Conservation (phyloP, 2,113 vertebrate species). For the Dipodomys ordii region DNA sequence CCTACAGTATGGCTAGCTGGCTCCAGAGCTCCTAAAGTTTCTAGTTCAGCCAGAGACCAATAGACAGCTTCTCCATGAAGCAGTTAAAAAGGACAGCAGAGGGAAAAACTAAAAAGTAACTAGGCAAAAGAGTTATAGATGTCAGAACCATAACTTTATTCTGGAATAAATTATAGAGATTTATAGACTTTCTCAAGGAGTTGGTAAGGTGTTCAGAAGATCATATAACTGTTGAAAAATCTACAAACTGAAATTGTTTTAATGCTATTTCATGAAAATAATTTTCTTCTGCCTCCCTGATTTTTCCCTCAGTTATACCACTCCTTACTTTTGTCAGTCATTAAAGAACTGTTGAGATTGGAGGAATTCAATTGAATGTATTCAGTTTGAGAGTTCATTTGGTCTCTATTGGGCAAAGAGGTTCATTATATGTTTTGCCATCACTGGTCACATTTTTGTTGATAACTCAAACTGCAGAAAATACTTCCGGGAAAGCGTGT, state of each 20-base stretch:
- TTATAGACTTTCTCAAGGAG: background rate
- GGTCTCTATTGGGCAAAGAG: background rate
- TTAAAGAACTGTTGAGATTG: background rate
- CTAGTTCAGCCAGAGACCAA: too few species aligned
- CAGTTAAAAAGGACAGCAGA: background rate
- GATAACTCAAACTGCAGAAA: background rate
- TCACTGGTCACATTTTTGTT: background rate
- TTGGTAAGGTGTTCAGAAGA: background rate
- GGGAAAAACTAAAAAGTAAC: background rate
- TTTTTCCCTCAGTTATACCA: background rate
- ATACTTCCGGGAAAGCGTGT: background rate
- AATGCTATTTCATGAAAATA: background rate
- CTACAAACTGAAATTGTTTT: background rate
- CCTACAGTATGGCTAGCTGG: rapidly evolving
- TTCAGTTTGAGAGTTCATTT: background rate
- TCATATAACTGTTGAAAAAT: background rate
- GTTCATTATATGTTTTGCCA: background rate
- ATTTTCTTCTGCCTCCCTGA: background rate
- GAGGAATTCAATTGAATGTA: background rate
- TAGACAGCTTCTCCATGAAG: background rate
- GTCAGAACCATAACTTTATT: background rate
- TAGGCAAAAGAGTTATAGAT: background rate
- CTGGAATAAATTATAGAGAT: background rate
- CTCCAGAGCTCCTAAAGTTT: background rate
- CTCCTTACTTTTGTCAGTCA: background rate